Evolutionary conservation across 2,888 invertebrate genomes (phyloP), one percentile per base, ranked within the genome.

Genomic region (Troglohyphantes excavatus): DNA sequence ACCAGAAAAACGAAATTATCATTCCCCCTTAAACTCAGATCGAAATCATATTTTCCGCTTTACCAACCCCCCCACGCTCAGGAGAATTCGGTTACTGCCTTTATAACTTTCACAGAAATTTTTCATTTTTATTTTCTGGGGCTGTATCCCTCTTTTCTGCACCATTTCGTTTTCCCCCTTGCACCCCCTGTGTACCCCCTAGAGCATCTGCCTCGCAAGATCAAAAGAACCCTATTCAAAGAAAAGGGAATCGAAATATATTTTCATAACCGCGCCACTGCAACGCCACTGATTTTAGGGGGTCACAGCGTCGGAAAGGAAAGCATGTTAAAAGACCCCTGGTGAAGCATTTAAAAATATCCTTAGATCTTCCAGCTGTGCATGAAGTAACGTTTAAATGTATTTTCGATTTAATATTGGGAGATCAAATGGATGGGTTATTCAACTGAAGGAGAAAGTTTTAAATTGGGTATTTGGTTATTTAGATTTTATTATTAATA

Each of bases 41-140:
- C 23, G 65, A 65, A 65, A 26, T 65, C 65, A 65, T 21, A 68
- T 68, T 68, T 68, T 68, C 33, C 68, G 33, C 33, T 11, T 19
- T 33, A n/a, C 29, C 68, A 1, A 29, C 13, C 17, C 33, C n/a
- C 27, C 6, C n/a, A 27, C 68, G 27, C 27, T 11, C 33, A 6
- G 33, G 33, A 68, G 33, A 68, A 33, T 29, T 29, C 33, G 2
- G 33, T 33, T 17, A 33, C 33, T n/a, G 53, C 53, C 53, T 53
- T 53, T 68, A 9, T 26, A 33, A 33, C 68, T 68, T 68, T 33
- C 29, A n/a, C 68, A 6, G 19, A 17, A 33, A 29, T 29, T n/a
- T 53, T 17, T 53, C 13, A 39, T 53, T 53, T 53, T n/a, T n/a
- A n/a, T n/a, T n/a, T n/a, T 53, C 53, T 11, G 33, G 2, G 27